A percentile compares a stretch with the other conserved stretches of the same genome.
Evolutionary conservation across 2,888 invertebrate genomes (phyloP).

Genomic region (Erebia palarica): DNA sequence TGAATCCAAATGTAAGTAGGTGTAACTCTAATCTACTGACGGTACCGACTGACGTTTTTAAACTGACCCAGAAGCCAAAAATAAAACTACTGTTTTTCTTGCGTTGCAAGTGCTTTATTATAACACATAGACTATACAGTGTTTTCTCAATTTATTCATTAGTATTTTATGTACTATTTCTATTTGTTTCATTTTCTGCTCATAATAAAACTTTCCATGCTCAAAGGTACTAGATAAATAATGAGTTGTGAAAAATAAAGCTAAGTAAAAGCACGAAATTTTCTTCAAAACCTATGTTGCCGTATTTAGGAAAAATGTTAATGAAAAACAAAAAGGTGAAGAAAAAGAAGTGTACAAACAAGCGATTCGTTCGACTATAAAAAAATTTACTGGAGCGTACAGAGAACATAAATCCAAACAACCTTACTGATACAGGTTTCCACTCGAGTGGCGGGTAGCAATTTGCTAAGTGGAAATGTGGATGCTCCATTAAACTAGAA

Average conservation of each 20-base stretch:
- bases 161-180: too few species aligned
- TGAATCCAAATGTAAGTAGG: background rate
- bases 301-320: too few species aligned
- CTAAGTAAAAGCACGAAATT: too few species aligned
- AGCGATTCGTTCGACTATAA: conserved; percentile 9
- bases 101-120: conserved; percentile 37
- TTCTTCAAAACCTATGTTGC: too few species aligned
- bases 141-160: background rate
- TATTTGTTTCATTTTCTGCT: too few species aligned
- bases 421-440: conserved; percentile 16
- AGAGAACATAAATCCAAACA: conserved; percentile 24
- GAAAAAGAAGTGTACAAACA: background rate
- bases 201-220: too few species aligned
- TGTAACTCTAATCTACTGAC: background rate
- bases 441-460: conserved; percentile 21
- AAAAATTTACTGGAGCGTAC: background rate
- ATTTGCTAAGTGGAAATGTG: conserved; percentile 32
- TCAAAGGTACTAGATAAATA: too few species aligned
- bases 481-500: conserved; percentile 30
- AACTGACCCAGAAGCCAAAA: conserved; percentile 44
- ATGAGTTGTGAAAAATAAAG: too few species aligned
- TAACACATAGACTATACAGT: background rate
- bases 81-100: conserved; percentile 50
- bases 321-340: too few species aligned
- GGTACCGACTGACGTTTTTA: conserved; percentile 37